phyloP scores from a whole-genome alignment of 2,888 invertebrate genomes.

The Lathronympha strigana region DNA sequence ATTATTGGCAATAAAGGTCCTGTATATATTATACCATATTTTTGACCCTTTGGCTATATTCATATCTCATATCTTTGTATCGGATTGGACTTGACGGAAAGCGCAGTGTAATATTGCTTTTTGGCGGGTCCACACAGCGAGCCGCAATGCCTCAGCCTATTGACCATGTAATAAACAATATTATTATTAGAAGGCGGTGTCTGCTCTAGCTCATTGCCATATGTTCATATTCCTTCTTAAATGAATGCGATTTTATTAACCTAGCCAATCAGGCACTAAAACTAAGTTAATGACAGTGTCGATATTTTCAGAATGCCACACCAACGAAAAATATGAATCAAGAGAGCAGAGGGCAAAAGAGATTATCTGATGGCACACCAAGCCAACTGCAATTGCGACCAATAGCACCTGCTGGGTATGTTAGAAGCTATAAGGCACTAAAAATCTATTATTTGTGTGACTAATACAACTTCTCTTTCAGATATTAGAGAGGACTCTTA shows the following conservation, averaged over 20 bases:
- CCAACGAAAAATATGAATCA: slow-evolving; percentile 67
- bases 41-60: no score
- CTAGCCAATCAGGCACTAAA: not conserved
- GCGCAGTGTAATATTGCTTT: no score
- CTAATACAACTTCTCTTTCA: slow-evolving; percentile 25
- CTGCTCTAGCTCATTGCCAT: no score
- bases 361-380: slow-evolving; percentile 76
- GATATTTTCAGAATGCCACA: slow-evolving; percentile 64
- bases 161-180: no score
- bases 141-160: no score
- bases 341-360: slow-evolving; percentile 73
- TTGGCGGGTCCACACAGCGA: no score
- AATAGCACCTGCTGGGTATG: slow-evolving; percentile 79
- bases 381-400: slow-evolving; percentile 75
- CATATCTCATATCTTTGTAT: no score
- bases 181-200: no score
- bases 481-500: slow-evolving; percentile 40
- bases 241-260: not conserved
- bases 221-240: not conserved
- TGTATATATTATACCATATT: no score
- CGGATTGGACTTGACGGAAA: no score
- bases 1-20: no score
- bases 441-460: not conserved
- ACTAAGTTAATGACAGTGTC: not conserved
- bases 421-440: slow-evolving; percentile 31